Percentiles rank a stretch among this genome's conserved stretches.
Evolutionary conservation across 2,113 vertebrate species (phyloP).

Genomic region (Condylura cristata): DNA sequence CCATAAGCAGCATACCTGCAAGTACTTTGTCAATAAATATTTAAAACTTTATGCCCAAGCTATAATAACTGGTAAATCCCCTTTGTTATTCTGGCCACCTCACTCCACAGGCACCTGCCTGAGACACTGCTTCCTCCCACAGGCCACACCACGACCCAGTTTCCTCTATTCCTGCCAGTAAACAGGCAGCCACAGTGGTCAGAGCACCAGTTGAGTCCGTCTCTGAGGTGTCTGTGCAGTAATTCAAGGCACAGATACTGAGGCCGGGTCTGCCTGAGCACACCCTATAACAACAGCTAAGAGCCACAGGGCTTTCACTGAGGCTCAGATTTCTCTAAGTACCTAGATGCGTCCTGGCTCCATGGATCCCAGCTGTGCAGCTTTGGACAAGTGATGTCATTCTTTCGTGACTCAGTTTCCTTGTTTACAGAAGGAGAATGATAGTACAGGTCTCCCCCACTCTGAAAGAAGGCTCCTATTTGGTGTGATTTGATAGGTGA

Average conservation of each 20-base stretch:
- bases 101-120: not conserved
- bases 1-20: not conserved
- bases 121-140: not conserved
- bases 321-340: too few species aligned
- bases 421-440: not conserved
- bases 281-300: too few species aligned
- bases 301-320: too few species aligned
- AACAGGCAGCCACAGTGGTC: not conserved
- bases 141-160: not conserved
- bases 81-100: not conserved
- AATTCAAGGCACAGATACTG: not conserved
- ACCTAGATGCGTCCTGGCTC: not conserved
- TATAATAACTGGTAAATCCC: not conserved
- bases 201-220: not conserved
- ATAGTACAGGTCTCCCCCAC: not conserved
- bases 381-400: not conserved
- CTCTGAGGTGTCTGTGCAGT: not conserved
- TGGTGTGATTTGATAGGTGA: not conserved
- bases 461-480: not conserved
- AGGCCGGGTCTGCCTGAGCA: not conserved
- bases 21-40: conserved; percentile 18
- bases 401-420: not conserved
- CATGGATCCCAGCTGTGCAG: not conserved
- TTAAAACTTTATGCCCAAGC: not conserved
- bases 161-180: not conserved